Evolutionary conservation across 2,888 invertebrate genomes (phyloP).

Genomic region (Heliconius ethilla): DNA sequence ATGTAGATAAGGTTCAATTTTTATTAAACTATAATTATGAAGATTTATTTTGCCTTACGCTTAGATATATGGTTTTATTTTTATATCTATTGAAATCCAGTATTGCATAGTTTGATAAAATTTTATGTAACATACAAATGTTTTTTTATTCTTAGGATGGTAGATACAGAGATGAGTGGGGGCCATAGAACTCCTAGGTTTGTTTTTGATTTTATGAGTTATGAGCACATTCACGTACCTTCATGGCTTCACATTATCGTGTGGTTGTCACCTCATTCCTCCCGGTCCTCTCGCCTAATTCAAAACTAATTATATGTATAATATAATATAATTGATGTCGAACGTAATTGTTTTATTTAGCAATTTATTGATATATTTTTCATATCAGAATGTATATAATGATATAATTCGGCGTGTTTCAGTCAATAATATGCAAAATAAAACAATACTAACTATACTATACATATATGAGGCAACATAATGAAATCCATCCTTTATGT

Average conservation of each 20-base stretch:
- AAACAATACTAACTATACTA: constrained; percentile 4
- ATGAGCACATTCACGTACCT: constrained; percentile 66
- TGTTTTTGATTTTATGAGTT: constrained; percentile 80
- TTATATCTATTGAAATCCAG: constrained; percentile 5
- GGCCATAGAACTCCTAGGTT: constrained; percentile 87
- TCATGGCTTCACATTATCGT: constrained; percentile 45
- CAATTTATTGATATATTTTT: constrained; percentile 24
- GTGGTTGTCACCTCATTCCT: constrained; percentile 52
- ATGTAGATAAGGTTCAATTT: constrained; percentile 9
- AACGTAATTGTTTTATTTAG: constrained; percentile 35
- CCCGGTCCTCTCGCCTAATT: constrained; percentile 51
- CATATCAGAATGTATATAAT: neutral
- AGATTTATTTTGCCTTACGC: constrained; percentile 17
- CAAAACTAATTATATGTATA: constrained; percentile 31
- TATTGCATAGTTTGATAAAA: neutral
- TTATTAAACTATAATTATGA: neutral
- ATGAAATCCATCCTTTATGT: neutral
- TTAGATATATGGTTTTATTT: constrained; percentile 14
- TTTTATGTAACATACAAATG: constrained; percentile 40
- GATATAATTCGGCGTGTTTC: neutral
- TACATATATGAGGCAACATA: neutral
- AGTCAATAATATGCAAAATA: constrained; percentile 16
- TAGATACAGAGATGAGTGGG: constrained; percentile 85
- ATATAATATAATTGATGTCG: constrained; percentile 18
- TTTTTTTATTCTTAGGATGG: constrained; percentile 82